These are phyloP conservation scores for Cheilosia grossa DNA, from an alignment of 2,888 invertebrate species.

Conservation along the genomic window DNA sequence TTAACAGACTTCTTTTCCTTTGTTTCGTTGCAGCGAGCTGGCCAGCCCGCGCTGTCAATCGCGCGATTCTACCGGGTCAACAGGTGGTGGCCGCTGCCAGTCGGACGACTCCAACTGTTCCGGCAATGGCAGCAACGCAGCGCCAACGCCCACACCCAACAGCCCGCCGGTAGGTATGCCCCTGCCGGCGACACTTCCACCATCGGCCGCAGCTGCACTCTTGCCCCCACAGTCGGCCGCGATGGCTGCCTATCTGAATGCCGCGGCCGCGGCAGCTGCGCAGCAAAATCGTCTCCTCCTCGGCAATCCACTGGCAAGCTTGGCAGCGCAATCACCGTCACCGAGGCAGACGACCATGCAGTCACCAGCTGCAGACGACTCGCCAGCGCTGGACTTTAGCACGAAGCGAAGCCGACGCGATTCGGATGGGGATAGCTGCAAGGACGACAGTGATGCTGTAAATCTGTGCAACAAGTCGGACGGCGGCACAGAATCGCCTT, in stretches of 20 bases:
- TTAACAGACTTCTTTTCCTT: background rate
- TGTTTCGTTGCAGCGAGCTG: constrained; percentile 88
- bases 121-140: constrained; percentile 85
- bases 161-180: constrained; percentile 89
- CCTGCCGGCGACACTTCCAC: constrained; percentile 87
- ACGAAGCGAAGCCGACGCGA: constrained; percentile 86
- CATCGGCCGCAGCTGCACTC: constrained; percentile 86
- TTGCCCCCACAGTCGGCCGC: constrained; percentile 92
- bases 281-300: constrained; percentile 90
- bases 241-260: constrained; percentile 91
- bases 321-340: constrained; percentile 83
- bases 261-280: constrained; percentile 88
- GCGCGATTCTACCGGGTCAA: constrained; percentile 88
- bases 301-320: constrained; percentile 89
- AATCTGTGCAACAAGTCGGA: constrained; percentile 82
- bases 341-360: constrained; percentile 84
- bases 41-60: constrained; percentile 91
- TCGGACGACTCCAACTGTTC: constrained; percentile 91
- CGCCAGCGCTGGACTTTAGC: constrained; percentile 91
- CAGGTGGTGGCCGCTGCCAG: constrained; percentile 88
- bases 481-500: constrained; percentile 74
- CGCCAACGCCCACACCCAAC: constrained; percentile 84
- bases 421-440: constrained; percentile 84
- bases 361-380: constrained; percentile 85
- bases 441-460: constrained; percentile 87